Conservation (phyloP, 2,113 vertebrate genomes). For the Sinocyclocheilus grahami region DNA sequence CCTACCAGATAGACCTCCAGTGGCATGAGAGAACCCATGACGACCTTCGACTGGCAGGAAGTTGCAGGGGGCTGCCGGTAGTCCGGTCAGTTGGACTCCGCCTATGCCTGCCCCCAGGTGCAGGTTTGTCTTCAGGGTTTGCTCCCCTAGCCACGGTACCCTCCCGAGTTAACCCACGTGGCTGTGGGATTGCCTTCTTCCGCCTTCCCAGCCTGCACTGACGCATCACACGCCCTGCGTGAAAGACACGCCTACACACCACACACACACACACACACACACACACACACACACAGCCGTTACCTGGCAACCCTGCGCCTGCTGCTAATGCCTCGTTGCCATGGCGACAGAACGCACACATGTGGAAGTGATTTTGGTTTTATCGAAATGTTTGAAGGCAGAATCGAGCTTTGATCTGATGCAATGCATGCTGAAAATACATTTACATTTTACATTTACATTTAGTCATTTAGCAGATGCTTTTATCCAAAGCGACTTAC, state of each 20-base stretch:
- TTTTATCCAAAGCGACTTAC: too few species aligned
- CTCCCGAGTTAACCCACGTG: background rate
- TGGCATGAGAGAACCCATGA: too few species aligned
- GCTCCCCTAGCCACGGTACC: background rate
- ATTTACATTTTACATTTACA: too few species aligned
- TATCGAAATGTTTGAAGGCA: background rate
- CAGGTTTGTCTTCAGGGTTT: background rate
- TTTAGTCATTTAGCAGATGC: too few species aligned
- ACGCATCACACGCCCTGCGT: background rate
- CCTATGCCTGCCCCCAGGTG: background rate
- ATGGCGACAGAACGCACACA: constrained; percentile 50
- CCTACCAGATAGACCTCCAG: too few species aligned
- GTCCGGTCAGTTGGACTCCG: background rate
- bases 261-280: background rate
- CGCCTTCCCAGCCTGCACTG: background rate
- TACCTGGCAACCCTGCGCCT: constrained; percentile 57
- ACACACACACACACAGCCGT: constrained; percentile 12
- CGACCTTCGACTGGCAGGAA: too few species aligned
- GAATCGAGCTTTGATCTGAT: background rate
- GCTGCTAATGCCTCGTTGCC: constrained; percentile 48
- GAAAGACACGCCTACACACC: background rate
- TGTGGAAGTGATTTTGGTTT: constrained; percentile 48
- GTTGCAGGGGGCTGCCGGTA: background rate
- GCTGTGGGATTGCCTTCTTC: background rate
- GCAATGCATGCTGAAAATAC: background rate